Evolutionary conservation across 2,888 invertebrate species (phyloP).

Genomic region (Orthosia gracilis): DNA sequence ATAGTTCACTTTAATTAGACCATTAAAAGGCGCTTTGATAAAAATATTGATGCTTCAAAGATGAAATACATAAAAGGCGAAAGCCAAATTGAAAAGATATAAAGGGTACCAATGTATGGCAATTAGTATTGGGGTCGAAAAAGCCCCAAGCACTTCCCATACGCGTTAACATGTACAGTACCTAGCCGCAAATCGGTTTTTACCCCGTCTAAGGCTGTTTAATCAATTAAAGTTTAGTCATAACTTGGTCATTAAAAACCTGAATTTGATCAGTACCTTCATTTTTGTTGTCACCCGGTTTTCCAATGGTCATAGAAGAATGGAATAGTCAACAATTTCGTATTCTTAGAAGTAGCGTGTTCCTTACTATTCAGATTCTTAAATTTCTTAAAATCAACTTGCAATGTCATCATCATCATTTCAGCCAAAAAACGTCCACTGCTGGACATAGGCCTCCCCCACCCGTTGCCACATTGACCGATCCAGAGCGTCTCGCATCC

Average conservation of each 20-base stretch:
- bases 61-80: no score
- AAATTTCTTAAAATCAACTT: neutral
- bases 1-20: neutral
- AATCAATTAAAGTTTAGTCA: no score
- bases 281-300: no score
- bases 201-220: neutral
- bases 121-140: neutral
- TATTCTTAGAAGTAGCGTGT: neutral
- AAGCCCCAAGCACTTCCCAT: neutral
- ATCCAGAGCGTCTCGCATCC: no score
- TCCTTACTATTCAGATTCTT: neutral
- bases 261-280: no score
- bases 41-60: no score
- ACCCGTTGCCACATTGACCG: no score
- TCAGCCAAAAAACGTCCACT: no score
- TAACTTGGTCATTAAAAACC: no score
- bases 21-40: no score
- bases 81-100: neutral
- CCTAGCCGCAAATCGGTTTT: neutral
- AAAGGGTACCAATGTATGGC: neutral
- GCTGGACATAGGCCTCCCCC: no score
- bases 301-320: no score
- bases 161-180: neutral
- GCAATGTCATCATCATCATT: neutral
- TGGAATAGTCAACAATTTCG: neutral